These are phyloP conservation scores for Hyperoplus lanceolatus DNA, from an alignment of 2,797 vertebrate genomes.

Conservation along the genomic window DNA sequence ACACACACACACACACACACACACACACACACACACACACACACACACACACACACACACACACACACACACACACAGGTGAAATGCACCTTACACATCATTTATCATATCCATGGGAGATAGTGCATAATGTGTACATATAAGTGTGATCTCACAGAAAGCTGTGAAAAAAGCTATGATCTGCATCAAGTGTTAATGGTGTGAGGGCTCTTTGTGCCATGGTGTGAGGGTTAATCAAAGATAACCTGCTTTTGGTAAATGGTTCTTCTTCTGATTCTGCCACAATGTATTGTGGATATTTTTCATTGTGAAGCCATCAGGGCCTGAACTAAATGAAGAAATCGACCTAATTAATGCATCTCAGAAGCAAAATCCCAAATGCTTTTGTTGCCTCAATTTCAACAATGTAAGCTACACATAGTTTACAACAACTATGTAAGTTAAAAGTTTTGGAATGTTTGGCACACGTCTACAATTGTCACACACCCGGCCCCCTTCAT, in stretches of 20 bases:
- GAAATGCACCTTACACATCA: slow-evolving; percentile 4
- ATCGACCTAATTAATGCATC: not conserved
- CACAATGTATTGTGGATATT: not conserved
- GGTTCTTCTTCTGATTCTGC: slow-evolving; percentile 15
- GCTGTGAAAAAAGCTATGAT: not conserved
- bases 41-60: too few species aligned
- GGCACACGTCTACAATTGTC: not conserved
- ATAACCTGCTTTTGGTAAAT: slow-evolving; percentile 11
- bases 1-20: not conserved
- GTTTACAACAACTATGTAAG: not conserved
- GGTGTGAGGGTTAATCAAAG: slow-evolving; percentile 6
- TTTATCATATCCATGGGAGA: not conserved
- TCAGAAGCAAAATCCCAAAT: not conserved
- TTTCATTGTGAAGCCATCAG: not conserved
- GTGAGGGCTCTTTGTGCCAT: not conserved
- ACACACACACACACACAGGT: not conserved
- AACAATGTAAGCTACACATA: not conserved
- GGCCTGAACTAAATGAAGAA: not conserved
- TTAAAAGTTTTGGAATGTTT: not conserved
- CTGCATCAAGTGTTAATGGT: not conserved
- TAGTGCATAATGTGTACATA: not conserved
- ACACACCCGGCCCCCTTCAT: too few species aligned
- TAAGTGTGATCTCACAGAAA: not conserved
- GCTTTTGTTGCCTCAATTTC: not conserved
- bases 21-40: too few species aligned